These are phyloP conservation scores for Chrysolina haemoptera DNA, from an alignment of 2,888 invertebrate genomes.

Conservation along the genomic window DNA sequence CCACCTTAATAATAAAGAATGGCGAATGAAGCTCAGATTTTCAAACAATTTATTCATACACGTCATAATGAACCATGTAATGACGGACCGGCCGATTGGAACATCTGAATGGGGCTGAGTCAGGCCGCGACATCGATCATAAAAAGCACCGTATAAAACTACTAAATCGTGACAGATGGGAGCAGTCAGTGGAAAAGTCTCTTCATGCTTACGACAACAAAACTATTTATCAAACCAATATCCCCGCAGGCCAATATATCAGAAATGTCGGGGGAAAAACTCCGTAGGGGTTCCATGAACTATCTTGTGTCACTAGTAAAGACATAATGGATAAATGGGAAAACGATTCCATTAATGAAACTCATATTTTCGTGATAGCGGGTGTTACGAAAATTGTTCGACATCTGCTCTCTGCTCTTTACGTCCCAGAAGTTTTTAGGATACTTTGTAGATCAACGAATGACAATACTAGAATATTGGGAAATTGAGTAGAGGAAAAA, in stretches of 20 bases:
- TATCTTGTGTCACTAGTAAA: conserved; percentile 12
- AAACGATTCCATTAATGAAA: conserved; percentile 16
- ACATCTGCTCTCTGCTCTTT: too few species aligned
- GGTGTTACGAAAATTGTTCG: not conserved
- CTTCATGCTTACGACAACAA: conserved; percentile 3
- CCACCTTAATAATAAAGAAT: too few species aligned
- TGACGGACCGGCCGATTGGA: not conserved
- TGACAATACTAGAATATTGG: too few species aligned
- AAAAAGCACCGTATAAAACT: not conserved
- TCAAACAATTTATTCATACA: too few species aligned
- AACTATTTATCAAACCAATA: conserved; percentile 21
- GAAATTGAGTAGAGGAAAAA: too few species aligned
- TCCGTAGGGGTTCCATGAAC: conserved; percentile 8
- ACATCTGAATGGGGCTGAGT: not conserved
- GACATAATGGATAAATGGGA: conserved; percentile 20
- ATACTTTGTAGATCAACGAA: too few species aligned
- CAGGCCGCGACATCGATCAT: not conserved
- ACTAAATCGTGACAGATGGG: conserved; percentile 18
- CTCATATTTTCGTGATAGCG: conserved; percentile 1
- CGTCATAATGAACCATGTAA: not conserved
- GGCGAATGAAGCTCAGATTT: too few species aligned
- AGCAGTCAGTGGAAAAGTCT: conserved; percentile 4
- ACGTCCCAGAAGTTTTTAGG: too few species aligned
- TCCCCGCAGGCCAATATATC: conserved; percentile 8
- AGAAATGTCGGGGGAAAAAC: conserved; percentile 11